Evolutionary conservation across 2,113 vertebrate genomes (phyloP), one percentile per base, ranked within the genome.

Genomic region (Seriola aureovittata): DNA sequence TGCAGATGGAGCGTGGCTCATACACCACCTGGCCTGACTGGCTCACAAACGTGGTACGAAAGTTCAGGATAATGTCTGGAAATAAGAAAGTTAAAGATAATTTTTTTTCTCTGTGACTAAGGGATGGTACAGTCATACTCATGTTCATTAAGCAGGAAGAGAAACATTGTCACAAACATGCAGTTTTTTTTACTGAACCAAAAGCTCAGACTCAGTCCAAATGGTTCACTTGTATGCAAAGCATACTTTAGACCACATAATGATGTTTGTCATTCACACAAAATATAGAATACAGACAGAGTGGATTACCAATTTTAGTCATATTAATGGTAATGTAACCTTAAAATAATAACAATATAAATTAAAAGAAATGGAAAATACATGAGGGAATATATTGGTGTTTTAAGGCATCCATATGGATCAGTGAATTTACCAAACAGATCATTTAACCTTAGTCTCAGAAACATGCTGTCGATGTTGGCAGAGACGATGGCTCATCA

Each of bases 21-120:
- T 97, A 98, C 70, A 97, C 96, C 90, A 97, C 97, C 93, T 98
- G 97, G 21, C 97, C 97, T 0, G 97, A 97, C 82, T 97, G 95
- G 91, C 96, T 98, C 87, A 98, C 97, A 1, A 94, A 98, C 0
- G 94, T 95, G 38, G 96, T 97, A 40, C 96, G 95, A 86, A 97
- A 97, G 80, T 96, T 97, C 89, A 98, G 94, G 89, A 97, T 93
- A 38, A 98, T 98, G 77, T 98, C 97, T 98, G 88, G 19, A 90
- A 81, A 80, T 12, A 72, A 17, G 80, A 70, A 78, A 5, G n/a
- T 21, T 46, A 36, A 70, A 36, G 14, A 8, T 68, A 0, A 32
- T 4, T 65, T 54, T 11, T 4, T 38, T 17, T 23, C 2, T 17
- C 29, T 5, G 12, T 5, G 17, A 52, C 6, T 32, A 23, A 36